These are phyloP conservation scores for Cricetomys ansorgei DNA, from an alignment of 2,113 vertebrate species.

Conservation along the genomic window DNA sequence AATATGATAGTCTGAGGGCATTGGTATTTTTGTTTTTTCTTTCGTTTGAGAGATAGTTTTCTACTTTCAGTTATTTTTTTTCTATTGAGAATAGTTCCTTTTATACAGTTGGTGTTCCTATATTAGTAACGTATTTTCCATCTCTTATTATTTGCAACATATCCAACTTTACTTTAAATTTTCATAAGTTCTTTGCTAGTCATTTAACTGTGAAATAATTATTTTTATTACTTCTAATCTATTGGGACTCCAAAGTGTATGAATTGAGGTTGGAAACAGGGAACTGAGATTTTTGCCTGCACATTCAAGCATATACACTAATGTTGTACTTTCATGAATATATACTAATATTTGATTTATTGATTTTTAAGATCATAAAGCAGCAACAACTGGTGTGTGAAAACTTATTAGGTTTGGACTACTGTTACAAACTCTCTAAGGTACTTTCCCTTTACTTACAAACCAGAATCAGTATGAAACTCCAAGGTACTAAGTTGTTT, in stretches of 20 bases:
- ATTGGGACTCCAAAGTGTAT: neutral
- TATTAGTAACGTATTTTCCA: neutral
- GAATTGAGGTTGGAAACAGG: neutral
- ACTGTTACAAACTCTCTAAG: neutral
- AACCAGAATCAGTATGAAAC: neutral
- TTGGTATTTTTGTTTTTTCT: neutral
- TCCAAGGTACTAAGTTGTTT: neutral
- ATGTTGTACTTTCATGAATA: too few species aligned
- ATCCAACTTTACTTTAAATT: neutral
- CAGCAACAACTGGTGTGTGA: neutral
- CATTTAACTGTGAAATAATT: neutral
- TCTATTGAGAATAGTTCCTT: neutral
- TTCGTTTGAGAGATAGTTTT: neutral
- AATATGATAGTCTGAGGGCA: neutral
- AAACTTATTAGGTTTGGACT: neutral
- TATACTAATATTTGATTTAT: neutral
- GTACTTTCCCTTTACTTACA: neutral
- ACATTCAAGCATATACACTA: rapidly evolving
- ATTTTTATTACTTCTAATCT: neutral
- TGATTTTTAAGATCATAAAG: neutral
- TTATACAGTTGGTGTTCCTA: neutral
- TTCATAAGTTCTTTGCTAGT: neutral
- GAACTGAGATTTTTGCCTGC: neutral
- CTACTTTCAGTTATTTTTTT: neutral
- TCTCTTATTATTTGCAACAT: neutral